Evolutionary conservation across 2,888 invertebrate species (phyloP).

Genomic region (Noctua fimbriata): DNA sequence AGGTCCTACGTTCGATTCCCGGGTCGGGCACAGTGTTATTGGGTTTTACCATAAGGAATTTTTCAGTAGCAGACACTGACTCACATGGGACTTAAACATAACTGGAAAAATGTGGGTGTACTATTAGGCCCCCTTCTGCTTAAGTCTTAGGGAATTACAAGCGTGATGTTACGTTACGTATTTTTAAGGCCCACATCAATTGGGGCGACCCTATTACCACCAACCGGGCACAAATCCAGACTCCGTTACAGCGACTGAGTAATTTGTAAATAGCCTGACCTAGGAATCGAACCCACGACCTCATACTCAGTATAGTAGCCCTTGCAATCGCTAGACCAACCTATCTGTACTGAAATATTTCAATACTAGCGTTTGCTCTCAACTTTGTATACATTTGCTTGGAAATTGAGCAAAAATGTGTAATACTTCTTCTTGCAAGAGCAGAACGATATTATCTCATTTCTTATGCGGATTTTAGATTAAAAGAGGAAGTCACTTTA

Average conservation of each 20-base stretch:
- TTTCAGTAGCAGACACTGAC: too few species aligned
- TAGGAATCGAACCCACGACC: background rate
- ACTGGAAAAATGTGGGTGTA: too few species aligned
- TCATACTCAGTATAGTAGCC: background rate
- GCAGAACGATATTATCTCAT: constrained; percentile 43
- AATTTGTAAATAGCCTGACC: background rate
- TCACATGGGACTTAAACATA: too few species aligned
- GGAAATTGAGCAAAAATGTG: constrained; percentile 54
- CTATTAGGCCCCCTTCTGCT: too few species aligned
- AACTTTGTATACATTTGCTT: constrained; percentile 55
- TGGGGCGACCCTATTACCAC: background rate
- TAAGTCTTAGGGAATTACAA: background rate
- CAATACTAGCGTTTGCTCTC: constrained; percentile 13
- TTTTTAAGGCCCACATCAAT: background rate
- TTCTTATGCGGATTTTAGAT: constrained; percentile 56
- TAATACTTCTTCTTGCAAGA: constrained; percentile 38
- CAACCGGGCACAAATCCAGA: background rate
- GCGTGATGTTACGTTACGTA: too few species aligned
- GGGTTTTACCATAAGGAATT: too few species aligned
- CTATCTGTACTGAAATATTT: constrained; percentile 30
- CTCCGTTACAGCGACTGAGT: background rate
- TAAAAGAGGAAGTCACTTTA: constrained; percentile 44
- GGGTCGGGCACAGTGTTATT: too few species aligned
- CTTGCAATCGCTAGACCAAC: background rate
- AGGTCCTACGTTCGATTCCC: too few species aligned